Conservation (phyloP, 2,113 vertebrate species). For the Syrrhaptes paradoxus region DNA sequence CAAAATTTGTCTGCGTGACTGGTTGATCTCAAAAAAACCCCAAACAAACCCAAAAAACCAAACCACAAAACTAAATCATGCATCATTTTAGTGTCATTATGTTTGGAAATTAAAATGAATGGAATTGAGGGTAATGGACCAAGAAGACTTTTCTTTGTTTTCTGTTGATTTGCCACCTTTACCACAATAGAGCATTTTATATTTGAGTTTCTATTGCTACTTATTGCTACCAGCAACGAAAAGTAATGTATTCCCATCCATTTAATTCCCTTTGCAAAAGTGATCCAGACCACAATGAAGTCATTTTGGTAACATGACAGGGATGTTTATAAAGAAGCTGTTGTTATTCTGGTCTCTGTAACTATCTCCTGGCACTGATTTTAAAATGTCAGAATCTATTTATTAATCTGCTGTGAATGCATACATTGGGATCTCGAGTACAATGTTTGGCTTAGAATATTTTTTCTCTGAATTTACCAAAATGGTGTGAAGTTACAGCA, state of each 20-base stretch:
- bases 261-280: neutral
- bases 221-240: neutral
- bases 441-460: neutral
- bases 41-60: no score
- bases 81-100: neutral
- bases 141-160: neutral
- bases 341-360: neutral
- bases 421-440: neutral
- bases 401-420: neutral
- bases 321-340: neutral
- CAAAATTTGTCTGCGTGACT: neutral
- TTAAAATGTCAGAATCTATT: neutral
- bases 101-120: neutral
- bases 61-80: no score
- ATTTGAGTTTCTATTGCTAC: neutral
- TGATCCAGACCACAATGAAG: neutral
- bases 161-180: neutral
- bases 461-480: neutral
- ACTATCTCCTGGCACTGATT: neutral
- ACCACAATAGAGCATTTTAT: neutral
- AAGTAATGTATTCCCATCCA: neutral
- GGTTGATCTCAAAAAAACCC: neutral
- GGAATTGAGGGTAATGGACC: neutral
- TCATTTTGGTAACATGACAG: neutral
- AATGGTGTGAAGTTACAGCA: neutral